These are phyloP conservation scores for Trichonephila inaurata DNA, from an alignment of 1,140 invertebrate species.

Conservation along the genomic window DNA sequence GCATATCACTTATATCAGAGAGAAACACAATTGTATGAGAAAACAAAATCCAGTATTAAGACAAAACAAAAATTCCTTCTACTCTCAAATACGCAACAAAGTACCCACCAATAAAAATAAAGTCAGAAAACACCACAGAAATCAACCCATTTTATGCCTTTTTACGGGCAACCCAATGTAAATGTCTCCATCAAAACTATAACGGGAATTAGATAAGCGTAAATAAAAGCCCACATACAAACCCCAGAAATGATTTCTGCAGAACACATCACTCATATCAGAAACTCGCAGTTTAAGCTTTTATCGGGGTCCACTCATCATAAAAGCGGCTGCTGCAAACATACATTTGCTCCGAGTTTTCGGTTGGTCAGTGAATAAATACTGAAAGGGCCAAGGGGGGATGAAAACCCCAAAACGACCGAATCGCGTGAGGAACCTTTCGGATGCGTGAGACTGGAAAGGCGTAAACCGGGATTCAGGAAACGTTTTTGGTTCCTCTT, in stretches of 20 bases:
- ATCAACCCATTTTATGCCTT: neutral
- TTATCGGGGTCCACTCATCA: neutral
- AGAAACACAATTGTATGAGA: neutral
- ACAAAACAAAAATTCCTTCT: neutral
- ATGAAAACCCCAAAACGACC: neutral
- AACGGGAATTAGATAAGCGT: slow-evolving; percentile 21
- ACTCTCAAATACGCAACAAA: neutral
- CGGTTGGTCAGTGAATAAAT: slow-evolving; percentile 8
- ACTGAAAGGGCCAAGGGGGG: neutral
- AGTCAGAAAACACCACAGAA: neutral
- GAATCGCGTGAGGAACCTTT: slow-evolving; percentile 8
- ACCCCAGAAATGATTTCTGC: slow-evolving; percentile 1
- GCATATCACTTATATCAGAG: neutral
- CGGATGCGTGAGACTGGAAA: neutral
- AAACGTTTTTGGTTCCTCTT: neutral
- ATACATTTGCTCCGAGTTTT: neutral
- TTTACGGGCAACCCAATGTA: neutral
- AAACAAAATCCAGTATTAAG: neutral
- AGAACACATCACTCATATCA: neutral
- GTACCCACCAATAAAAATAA: neutral
- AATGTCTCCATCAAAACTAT: slow-evolving; percentile 31
- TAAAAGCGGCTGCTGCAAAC: neutral
- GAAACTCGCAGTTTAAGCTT: neutral
- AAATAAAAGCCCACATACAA: slow-evolving; percentile 13
- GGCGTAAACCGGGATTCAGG: neutral